A percentile compares a stretch with the other conserved stretches of the same genome.
These are phyloP conservation scores for Alethe diademata DNA, from an alignment of 2,113 vertebrate species.

Conservation along the genomic window DNA sequence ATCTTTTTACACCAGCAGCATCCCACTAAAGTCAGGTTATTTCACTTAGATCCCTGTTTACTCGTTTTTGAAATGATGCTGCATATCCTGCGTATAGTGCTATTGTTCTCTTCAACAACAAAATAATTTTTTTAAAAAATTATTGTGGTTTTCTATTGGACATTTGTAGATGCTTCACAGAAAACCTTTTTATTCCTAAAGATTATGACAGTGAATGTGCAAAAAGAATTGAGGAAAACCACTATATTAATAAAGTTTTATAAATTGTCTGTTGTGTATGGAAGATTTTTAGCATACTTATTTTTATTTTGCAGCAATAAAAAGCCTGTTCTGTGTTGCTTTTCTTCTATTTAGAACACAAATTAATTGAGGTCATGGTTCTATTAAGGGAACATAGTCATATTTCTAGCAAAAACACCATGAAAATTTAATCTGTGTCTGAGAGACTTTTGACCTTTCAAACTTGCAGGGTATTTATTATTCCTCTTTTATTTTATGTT, in stretches of 20 bases:
- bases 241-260: background rate
- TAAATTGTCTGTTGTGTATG: background rate
- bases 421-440: conserved; percentile 65
- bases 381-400: background rate
- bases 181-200: background rate
- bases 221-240: background rate
- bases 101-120: background rate
- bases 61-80: background rate
- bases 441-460: conserved; percentile 62
- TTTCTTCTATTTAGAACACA: conserved; percentile 20
- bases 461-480: conserved; percentile 52
- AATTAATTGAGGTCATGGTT: conserved; percentile 55
- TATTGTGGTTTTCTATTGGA: background rate
- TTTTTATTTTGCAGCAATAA: conserved; percentile 20
- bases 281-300: background rate
- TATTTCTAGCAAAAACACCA: conserved; percentile 48
- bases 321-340: background rate
- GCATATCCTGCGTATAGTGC: background rate
- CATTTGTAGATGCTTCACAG: background rate
- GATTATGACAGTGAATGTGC: background rate
- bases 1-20: background rate
- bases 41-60: background rate
- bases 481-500: conserved; percentile 45
- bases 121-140: background rate
- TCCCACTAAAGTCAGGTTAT: background rate